Conservation (phyloP, 1,140 invertebrate genomes). For the Heliothis virescens region DNA sequence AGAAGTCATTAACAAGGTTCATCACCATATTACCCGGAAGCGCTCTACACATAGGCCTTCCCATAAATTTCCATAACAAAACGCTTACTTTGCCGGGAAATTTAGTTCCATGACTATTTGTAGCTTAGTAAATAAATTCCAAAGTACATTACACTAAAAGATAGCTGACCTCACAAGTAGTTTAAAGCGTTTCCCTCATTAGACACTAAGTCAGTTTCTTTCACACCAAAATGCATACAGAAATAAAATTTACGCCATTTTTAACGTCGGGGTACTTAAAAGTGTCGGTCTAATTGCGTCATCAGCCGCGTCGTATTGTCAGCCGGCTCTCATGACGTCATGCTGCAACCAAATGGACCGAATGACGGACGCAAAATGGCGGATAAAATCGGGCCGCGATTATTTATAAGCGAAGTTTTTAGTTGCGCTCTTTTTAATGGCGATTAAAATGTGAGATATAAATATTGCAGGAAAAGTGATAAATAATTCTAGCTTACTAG, state of each 20-base stretch:
- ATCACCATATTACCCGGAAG: conserved; percentile 34
- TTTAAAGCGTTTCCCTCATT: conserved; percentile 22
- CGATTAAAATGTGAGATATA: conserved; percentile 19
- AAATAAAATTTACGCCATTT: conserved; percentile 46
- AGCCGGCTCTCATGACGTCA: conserved; percentile 39
- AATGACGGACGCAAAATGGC: conserved; percentile 35
- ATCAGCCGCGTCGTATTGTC: conserved; percentile 41
- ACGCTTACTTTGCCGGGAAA: conserved; percentile 34
- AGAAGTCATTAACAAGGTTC: conserved; percentile 39
- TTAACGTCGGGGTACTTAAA: conserved; percentile 37
- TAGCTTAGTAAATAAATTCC: conserved; percentile 20
- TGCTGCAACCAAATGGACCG: conserved; percentile 35
- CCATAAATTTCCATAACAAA: conserved; percentile 39
- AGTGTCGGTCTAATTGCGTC: conserved; percentile 44
- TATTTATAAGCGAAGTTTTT: conserved; percentile 37
- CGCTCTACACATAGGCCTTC: conserved; percentile 25
- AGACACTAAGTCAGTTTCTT: conserved; percentile 32
- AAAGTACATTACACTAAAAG: conserved; percentile 1
- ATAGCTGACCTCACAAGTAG: conserved; percentile 3
- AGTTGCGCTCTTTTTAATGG: conserved; percentile 27
- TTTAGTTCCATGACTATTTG: conserved; percentile 28
- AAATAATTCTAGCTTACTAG: too few species aligned
- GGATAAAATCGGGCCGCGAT: conserved; percentile 43
- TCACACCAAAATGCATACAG: conserved; percentile 32
- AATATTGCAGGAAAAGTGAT: not conserved